Conservation (phyloP, 2,888 invertebrate species). For the Mythimna albipuncta region DNA sequence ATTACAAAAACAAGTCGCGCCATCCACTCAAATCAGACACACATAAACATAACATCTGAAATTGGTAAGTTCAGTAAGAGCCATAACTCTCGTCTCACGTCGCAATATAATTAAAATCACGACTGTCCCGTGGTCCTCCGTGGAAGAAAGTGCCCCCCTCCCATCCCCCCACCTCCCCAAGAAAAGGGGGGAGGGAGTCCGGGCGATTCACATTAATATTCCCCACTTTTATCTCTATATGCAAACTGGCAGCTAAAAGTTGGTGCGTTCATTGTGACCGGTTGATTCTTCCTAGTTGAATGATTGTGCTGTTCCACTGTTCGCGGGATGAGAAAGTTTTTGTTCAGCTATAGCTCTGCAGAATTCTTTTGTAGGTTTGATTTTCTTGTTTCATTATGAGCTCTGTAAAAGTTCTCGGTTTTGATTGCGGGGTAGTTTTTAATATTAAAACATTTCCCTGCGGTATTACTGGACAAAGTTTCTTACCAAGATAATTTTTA, state of each 20-base stretch:
- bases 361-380: slow-evolving; percentile 76
- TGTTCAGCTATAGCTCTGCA: slow-evolving; percentile 79
- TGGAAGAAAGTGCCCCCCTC: slow-evolving; percentile 83
- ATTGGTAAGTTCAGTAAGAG: slow-evolving; percentile 77
- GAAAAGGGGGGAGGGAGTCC: slow-evolving; percentile 67
- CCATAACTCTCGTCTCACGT: slow-evolving; percentile 87
- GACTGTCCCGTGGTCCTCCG: slow-evolving; percentile 89
- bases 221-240: slow-evolving; percentile 91
- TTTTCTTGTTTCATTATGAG: slow-evolving; percentile 72
- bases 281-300: slow-evolving; percentile 88
- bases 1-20: slow-evolving; percentile 51
- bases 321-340: slow-evolving; percentile 82
- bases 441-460: slow-evolving; percentile 37
- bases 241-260: slow-evolving; percentile 90
- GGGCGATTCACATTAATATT: slow-evolving; percentile 90
- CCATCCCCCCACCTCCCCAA: slow-evolving; percentile 63
- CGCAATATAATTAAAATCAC: slow-evolving; percentile 90
- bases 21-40: slow-evolving; percentile 59
- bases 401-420: slow-evolving; percentile 47
- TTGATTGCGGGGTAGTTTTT: slow-evolving; percentile 57
- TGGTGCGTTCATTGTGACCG: slow-evolving; percentile 89
- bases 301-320: slow-evolving; percentile 90
- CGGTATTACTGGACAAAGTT: slow-evolving; percentile 23
- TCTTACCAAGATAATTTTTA: slow-evolving; percentile 1
- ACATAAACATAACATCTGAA: slow-evolving; percentile 65